Conservation (phyloP, 2,113 vertebrate species). For the Struthidea cinerea region DNA sequence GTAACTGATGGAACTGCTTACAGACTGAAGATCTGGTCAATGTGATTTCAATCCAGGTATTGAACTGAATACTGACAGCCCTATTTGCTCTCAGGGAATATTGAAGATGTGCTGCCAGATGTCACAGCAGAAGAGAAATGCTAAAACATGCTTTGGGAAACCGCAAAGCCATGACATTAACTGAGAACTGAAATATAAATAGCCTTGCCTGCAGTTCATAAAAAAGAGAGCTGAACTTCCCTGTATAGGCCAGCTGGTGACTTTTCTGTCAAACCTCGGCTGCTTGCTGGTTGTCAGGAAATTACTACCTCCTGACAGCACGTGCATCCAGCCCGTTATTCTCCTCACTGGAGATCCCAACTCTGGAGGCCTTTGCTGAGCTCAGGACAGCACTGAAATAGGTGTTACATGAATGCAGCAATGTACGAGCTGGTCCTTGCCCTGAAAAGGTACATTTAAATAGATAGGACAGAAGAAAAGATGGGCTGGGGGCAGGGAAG, state of each 20-base stretch:
- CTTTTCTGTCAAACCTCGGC: not conserved
- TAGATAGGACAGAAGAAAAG: not conserved
- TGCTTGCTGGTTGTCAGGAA: not conserved
- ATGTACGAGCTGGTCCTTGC: not conserved
- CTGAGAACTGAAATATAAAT: not conserved
- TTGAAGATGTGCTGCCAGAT: not conserved
- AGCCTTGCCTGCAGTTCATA: not conserved
- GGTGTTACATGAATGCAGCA: not conserved
- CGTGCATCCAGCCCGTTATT: accelerated
- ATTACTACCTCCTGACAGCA: accelerated
- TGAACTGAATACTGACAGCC: not conserved
- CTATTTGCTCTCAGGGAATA: not conserved
- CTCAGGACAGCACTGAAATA: not conserved
- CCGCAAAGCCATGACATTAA: not conserved
- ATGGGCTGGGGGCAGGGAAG: too few relatives aligned
- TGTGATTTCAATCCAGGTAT: not conserved
- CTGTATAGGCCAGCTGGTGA: not conserved
- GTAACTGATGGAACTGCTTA: not conserved
- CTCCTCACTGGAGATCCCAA: not conserved
- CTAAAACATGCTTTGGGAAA: not conserved
- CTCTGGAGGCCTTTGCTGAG: not conserved
- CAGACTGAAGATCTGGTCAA: not conserved
- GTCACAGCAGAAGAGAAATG: not conserved
- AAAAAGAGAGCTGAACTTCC: not conserved
- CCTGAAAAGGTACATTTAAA: not conserved